Evolutionary conservation across 2,797 vertebrate genomes (phyloP).

Genomic region (Podargus strigoides): DNA sequence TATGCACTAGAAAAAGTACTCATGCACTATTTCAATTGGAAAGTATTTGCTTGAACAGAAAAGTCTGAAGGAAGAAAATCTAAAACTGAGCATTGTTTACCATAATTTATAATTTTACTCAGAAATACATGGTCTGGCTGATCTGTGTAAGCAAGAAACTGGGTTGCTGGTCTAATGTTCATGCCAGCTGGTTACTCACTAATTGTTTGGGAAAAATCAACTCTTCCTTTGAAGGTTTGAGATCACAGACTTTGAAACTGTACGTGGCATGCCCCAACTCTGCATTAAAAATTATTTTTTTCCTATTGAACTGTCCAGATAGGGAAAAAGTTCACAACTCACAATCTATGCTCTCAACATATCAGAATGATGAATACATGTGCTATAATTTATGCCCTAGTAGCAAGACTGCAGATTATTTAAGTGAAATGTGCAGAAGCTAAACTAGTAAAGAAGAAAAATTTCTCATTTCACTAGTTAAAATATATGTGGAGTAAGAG

Average conservation of each 20-base stretch:
- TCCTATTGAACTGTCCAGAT: neutral
- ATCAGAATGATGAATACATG: neutral
- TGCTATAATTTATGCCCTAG: neutral
- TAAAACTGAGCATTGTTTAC: neutral
- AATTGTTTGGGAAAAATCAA: neutral
- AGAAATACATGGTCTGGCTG: neutral
- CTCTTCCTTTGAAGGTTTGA: neutral
- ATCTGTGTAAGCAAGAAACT: neutral
- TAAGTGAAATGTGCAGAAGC: neutral
- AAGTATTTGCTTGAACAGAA: neutral
- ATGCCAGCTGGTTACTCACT: neutral
- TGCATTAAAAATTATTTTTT: neutral
- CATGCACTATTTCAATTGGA: neutral
- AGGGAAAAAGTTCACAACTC: neutral
- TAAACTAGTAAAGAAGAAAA: neutral
- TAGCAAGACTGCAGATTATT: neutral
- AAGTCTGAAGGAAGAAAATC: neutral
- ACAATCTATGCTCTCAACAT: neutral
- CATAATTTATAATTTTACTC: neutral
- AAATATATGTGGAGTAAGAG: slow-evolving; percentile 2
- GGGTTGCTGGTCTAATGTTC: neutral
- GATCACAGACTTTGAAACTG: neutral
- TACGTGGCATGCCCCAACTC: neutral
- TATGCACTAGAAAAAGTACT: neutral
- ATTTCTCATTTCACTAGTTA: neutral